Evolutionary conservation across 2,888 invertebrate species (phyloP), one percentile per base, ranked within the genome.

Genomic region (Vandiemenella viatica): DNA sequence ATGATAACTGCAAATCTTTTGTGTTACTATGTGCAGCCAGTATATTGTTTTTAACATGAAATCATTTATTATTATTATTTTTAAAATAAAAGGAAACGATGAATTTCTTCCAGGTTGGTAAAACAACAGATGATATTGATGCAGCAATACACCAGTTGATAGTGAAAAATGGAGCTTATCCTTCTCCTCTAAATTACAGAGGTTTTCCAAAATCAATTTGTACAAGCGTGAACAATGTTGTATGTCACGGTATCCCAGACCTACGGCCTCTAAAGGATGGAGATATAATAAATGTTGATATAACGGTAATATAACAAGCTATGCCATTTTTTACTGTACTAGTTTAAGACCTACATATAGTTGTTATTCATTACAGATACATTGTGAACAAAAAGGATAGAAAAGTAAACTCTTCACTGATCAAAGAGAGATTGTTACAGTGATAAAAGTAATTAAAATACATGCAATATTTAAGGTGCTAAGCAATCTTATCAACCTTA

Each of bases 171-270:
- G 78, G 77, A 32, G 89, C 87, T 1, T 93, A 92, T 67, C 95
- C 95, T 7, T 93, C 93, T 16, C 89, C 93, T 0, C 68, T 95
- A 40, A 76, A 82, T 59, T 95, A 95, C 62, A 76, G 73, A 49
- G 77, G 80, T 1, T 93, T 83, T 61, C 90, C 90, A 2, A 92
- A 92, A 62, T 91, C 91, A 51, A 75, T 89, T 3, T 92, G 92
- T 62, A 92, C 92, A 1, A 88, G 90, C 16, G 80, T 92, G 0
- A 93, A 93, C 63, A 88, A 91, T 68, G 83, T 92, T 0, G 85
- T 82, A 17, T 90, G 89, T 56, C 93, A 95, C 70, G 95, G 93
- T 2, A 91, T 96, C 59, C 95, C 95, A 1, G 91, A 93, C 63
- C 72, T 79, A 60, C 73, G 90, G 55, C 76, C 75, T n/a, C 67